phyloP scores from a whole-genome alignment of 2,888 invertebrate species.

The Leucania comma region DNA sequence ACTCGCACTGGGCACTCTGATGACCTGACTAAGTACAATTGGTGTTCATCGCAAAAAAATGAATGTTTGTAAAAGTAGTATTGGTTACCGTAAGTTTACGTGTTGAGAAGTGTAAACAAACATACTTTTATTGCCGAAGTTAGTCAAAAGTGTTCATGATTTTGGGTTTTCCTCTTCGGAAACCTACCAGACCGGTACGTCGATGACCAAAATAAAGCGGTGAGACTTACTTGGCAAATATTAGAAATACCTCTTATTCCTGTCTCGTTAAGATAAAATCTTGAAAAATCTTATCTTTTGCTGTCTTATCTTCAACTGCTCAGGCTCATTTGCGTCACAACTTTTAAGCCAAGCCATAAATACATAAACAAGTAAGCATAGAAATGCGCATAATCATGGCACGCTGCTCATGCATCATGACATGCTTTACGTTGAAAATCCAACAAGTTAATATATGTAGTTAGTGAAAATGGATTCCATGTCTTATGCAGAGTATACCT shows the following conservation, averaged over 20 bases:
- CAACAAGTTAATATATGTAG: not conserved
- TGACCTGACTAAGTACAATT: too few relatives aligned
- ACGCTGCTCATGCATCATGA: not conserved
- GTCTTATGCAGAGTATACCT: too few relatives aligned
- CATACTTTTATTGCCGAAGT: not conserved
- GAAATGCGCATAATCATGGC: too few relatives aligned
- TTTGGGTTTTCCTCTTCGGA: not conserved
- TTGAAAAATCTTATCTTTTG: constrained; percentile 12
- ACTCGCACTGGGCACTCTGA: too few relatives aligned
- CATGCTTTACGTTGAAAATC: not conserved
- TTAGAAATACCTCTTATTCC: not conserved
- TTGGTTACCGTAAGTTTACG: too few relatives aligned
- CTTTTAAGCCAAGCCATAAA: not conserved
- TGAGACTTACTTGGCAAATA: not conserved
- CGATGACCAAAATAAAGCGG: not conserved
- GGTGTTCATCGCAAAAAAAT: too few relatives aligned
- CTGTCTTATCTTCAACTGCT: constrained; percentile 2
- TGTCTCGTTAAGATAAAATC: constrained; percentile 13
- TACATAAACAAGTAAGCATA: too few relatives aligned
- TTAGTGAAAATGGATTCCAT: not conserved
- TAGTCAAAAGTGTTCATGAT: not conserved
- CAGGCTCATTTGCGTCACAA: not conserved
- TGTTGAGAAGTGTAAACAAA: not conserved
- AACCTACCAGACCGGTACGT: not conserved
- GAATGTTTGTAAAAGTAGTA: too few relatives aligned